Percentiles rank a stretch among this genome's conserved stretches.
Conservation (phyloP, 2,113 vertebrate species). For the Gymnocephalus cernua region DNA sequence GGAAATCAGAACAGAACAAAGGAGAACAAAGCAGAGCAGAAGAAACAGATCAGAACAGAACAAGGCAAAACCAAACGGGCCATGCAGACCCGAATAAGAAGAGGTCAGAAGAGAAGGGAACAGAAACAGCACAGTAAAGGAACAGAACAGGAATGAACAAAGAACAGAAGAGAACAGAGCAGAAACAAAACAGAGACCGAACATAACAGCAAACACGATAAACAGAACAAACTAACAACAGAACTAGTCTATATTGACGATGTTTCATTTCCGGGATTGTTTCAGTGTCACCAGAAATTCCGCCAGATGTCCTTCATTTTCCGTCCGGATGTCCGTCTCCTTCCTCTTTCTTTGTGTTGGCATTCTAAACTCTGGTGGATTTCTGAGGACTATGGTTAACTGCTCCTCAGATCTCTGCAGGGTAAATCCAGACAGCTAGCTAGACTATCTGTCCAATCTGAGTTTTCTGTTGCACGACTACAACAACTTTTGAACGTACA, state of each 20-base stretch:
- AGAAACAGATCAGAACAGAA: constrained; percentile 13
- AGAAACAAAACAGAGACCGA: neutral
- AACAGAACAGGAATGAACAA: neutral
- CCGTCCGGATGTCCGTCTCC: no score
- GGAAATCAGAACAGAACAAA: neutral
- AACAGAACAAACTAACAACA: neutral
- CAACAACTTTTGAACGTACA: no score
- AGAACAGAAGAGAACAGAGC: neutral
- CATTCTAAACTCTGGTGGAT: no score
- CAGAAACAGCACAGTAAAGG: neutral
- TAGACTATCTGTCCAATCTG: no score
- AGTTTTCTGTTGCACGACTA: no score
- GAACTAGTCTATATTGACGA: neutral
- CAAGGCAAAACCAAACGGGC: neutral
- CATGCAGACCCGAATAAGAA: neutral
- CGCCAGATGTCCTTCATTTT: no score
- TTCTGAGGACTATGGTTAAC: no score
- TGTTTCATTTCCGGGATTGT: no score
- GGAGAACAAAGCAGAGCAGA: neutral
- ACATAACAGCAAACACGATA: neutral
- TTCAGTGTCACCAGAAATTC: no score
- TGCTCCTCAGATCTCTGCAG: no score
- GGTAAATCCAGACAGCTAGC: no score
- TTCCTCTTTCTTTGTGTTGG: no score
- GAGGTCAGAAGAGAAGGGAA: neutral